phyloP scores from a whole-genome alignment of 92 coral and sea anemone species.

The Epizoanthus illoricatus region DNA sequence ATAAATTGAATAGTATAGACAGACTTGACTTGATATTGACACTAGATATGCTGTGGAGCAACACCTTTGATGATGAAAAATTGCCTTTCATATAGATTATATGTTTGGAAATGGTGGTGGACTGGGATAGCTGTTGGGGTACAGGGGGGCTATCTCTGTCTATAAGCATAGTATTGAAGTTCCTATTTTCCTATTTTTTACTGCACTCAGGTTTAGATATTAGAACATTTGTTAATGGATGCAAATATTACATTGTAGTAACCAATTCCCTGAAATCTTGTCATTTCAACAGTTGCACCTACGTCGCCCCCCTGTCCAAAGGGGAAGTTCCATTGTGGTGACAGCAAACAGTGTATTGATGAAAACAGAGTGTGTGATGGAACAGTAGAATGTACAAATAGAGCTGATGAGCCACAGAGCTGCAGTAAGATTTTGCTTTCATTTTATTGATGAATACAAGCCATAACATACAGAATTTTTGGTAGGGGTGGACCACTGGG shows the following conservation, averaged over 20 bases:
- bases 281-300: slow-evolving; percentile 45
- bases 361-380: slow-evolving; percentile 72
- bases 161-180: too few species aligned
- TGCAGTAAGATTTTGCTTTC: slow-evolving; percentile 68
- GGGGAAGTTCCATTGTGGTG: slow-evolving; percentile 75
- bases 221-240: not conserved
- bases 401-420: slow-evolving; percentile 60
- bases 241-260: not conserved
- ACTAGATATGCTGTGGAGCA: too few species aligned
- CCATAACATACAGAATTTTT: too few species aligned
- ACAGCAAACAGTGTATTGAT: slow-evolving; percentile 57
- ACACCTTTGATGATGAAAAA: too few species aligned
- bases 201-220: not conserved
- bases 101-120: too few species aligned
- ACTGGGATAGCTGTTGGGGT: too few species aligned
- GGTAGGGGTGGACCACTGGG: too few species aligned
- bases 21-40: too few species aligned
- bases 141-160: too few species aligned
- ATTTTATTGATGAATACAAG: not conserved
- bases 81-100: too few species aligned
- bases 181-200: not conserved
- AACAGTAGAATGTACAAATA: slow-evolving; percentile 51
- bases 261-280: not conserved
- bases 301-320: slow-evolving; percentile 49
- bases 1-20: too few species aligned